A percentile compares a stretch with the other conserved stretches of the same genome.
Conservation (phyloP, 2,113 vertebrate species). For the Ciconia stormi region DNA sequence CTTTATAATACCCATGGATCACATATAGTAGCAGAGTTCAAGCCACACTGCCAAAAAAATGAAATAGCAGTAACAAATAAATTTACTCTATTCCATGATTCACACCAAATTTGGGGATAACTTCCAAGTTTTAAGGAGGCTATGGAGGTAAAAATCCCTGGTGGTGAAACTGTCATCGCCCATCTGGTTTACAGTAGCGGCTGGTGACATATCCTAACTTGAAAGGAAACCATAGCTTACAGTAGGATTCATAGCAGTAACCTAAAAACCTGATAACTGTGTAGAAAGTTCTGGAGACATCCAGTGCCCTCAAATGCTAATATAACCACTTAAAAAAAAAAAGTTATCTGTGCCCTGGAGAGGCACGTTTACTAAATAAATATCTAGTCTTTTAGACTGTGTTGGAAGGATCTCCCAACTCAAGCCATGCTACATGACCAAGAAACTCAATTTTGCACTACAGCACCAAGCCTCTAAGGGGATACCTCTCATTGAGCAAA, state of each 20-base stretch:
- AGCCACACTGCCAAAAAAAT: neutral
- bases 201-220: neutral
- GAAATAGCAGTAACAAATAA: neutral
- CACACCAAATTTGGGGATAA: neutral
- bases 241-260: neutral
- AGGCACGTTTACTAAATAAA: neutral
- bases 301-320: neutral
- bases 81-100: neutral
- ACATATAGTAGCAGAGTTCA: accelerated
- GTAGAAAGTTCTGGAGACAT: neutral
- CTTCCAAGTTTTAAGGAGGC: neutral
- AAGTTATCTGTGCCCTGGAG: neutral
- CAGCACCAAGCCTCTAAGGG: neutral
- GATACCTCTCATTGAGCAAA: neutral
- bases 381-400: neutral
- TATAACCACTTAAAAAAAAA: neutral
- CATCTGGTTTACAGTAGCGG: neutral
- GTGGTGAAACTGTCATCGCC: accelerated
- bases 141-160: neutral
- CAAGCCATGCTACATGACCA: accelerated
- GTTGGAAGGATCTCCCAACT: neutral
- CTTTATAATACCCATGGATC: neutral
- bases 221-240: neutral
- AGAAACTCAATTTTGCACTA: neutral
- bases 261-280: neutral